A percentile compares a stretch with the other conserved stretches of the same genome.
These are phyloP conservation scores for Euspilapteryx auroguttella DNA, from an alignment of 2,888 invertebrate species.

Conservation along the genomic window DNA sequence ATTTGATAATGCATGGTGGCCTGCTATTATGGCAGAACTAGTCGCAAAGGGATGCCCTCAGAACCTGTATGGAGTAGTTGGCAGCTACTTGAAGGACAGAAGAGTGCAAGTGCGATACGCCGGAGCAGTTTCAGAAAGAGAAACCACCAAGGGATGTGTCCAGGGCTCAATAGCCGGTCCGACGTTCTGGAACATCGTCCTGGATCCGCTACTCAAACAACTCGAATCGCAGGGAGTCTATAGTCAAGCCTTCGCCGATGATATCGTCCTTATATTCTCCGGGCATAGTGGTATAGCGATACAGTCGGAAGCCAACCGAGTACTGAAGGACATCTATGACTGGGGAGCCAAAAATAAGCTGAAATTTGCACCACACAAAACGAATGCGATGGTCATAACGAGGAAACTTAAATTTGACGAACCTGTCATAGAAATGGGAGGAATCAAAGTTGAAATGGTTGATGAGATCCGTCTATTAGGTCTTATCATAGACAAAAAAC, in stretches of 20 bases:
- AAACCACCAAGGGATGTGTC: constrained; percentile 3
- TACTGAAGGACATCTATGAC: neutral
- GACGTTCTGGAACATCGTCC: too few relatives aligned
- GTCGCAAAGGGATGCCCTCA: neutral
- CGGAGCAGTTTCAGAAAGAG: neutral
- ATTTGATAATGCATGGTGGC: too few relatives aligned
- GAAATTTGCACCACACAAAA: too few relatives aligned
- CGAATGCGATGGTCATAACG: constrained; percentile 3
- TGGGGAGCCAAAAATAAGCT: too few relatives aligned
- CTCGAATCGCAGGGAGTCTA: neutral
- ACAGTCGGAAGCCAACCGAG: constrained; percentile 2
- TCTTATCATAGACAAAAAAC: constrained; percentile 4
- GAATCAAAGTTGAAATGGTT: neutral
- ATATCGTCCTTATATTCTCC: constrained; percentile 5
- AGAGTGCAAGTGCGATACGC: neutral
- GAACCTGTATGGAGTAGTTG: neutral
- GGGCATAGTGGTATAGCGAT: constrained; percentile 2
- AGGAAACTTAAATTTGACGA: constrained; percentile 2
- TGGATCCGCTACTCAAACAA: neutral
- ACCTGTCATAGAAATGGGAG: neutral
- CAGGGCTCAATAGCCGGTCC: too few relatives aligned
- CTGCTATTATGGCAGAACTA: constrained; percentile 6
- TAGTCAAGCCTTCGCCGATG: constrained; percentile 5
- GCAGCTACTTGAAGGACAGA: neutral
- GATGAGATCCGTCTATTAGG: constrained; percentile 4